A percentile compares a stretch with the other conserved stretches of the same genome.
Conservation (phyloP, 2,888 invertebrate genomes). For the Chalcis sispes region DNA sequence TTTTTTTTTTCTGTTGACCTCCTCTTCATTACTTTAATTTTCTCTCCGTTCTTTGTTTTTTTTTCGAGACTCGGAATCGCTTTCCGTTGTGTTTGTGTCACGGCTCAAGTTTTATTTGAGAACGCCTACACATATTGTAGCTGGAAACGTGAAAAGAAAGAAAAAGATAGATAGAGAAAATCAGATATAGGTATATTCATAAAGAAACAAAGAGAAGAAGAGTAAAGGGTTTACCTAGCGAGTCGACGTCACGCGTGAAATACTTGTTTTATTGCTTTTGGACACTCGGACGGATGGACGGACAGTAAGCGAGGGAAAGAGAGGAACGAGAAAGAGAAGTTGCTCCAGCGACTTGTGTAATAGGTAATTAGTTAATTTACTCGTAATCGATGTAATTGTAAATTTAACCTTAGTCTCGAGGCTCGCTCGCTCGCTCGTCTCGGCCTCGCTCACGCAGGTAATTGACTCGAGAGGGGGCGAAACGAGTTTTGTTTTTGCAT, state of each 20-base stretch:
- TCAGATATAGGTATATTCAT: too few species aligned
- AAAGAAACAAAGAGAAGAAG: not conserved
- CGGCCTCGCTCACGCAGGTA: not conserved
- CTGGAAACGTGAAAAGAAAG: not conserved
- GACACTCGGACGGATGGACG: constrained; percentile 26
- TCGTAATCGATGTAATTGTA: constrained; percentile 49
- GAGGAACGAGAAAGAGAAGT: not conserved
- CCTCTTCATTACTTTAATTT: constrained; percentile 6
- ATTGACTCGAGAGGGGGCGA: constrained; percentile 18
- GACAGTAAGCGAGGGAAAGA: not conserved
- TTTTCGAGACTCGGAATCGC: constrained; percentile 28
- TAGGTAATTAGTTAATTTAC: constrained; percentile 54
- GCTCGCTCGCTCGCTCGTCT: not conserved
- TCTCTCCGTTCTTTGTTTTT: constrained; percentile 47
- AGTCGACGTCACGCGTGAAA: constrained; percentile 45
- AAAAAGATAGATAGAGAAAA: not conserved
- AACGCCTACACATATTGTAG: not conserved
- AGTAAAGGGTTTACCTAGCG: not conserved
- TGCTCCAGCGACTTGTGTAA: constrained; percentile 40
- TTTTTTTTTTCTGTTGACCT: not conserved
- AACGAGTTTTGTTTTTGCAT: constrained; percentile 26
- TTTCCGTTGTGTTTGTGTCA: constrained; percentile 39
- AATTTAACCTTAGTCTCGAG: constrained; percentile 24
- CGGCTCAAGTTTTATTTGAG: constrained; percentile 49
- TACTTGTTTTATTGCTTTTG: constrained; percentile 50